Evolutionary conservation across 2,888 invertebrate species (phyloP).

Genomic region (Tortricodes alternella): DNA sequence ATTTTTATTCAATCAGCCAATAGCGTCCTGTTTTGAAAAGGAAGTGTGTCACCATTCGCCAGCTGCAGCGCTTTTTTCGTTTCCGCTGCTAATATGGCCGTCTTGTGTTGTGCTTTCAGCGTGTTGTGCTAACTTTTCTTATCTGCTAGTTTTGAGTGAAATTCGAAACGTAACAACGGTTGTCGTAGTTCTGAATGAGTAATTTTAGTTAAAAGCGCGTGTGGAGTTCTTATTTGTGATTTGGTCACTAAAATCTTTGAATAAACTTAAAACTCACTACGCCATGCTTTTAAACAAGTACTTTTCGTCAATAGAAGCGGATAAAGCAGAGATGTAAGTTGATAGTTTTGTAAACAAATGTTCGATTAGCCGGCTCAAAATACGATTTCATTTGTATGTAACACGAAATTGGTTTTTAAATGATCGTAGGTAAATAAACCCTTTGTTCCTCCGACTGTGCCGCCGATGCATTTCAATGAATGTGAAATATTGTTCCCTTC

Average conservation of each 20-base stretch:
- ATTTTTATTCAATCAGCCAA: background rate
- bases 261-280: background rate
- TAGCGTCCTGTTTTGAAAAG: background rate
- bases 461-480: too few relatives aligned
- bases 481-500: too few relatives aligned
- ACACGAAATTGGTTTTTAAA: background rate
- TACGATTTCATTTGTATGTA: background rate
- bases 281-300: constrained; percentile 53
- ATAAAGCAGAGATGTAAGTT: constrained; percentile 44
- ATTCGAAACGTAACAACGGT: constrained; percentile 9
- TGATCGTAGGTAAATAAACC: background rate
- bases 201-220: background rate
- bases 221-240: background rate
- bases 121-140: constrained; percentile 14
- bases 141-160: background rate
- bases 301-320: constrained; percentile 52
- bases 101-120: constrained; percentile 7
- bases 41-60: constrained; percentile 10
- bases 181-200: constrained; percentile 4
- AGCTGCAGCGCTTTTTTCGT: constrained; percentile 23
- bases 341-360: constrained; percentile 5
- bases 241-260: background rate
- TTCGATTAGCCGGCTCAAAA: background rate
- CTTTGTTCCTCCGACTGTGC: too few relatives aligned
- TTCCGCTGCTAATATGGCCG: constrained; percentile 29